Evolutionary conservation across 2,888 invertebrate genomes (phyloP).

Genomic region (Drosophila koepferae): DNA sequence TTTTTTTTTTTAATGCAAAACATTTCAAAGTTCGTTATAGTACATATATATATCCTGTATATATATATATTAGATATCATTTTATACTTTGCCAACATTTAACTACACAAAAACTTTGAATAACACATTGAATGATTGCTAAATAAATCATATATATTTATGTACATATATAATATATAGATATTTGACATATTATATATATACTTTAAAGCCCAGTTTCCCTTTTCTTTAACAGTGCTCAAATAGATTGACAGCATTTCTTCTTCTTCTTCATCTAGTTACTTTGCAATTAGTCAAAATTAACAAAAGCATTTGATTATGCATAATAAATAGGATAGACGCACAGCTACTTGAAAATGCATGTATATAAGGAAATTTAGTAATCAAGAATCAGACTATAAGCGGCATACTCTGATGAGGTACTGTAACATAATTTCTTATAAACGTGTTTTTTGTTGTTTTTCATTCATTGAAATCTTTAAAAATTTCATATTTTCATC

Average conservation of each 20-base stretch:
- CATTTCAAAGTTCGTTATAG: not conserved
- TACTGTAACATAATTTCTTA: too few relatives aligned
- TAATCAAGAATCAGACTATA: not conserved
- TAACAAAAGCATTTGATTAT: slow-evolving; percentile 28
- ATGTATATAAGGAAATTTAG: not conserved
- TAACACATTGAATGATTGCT: slow-evolving; percentile 29
- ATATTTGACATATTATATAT: not conserved
- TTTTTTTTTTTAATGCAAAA: not conserved
- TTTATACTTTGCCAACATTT: slow-evolving; percentile 41
- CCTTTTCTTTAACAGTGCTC: not conserved
- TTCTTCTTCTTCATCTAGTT: slow-evolving; percentile 1
- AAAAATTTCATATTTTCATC: too few relatives aligned
- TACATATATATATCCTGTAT: slow-evolving; percentile 7
- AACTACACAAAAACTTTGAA: slow-evolving; percentile 44
- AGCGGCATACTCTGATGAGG: not conserved
- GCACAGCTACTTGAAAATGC: not conserved
- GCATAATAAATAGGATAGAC: not conserved
- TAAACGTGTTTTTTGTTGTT: too few relatives aligned
- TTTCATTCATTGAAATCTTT: too few relatives aligned
- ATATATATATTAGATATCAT: slow-evolving; percentile 6
- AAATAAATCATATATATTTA: slow-evolving; percentile 20
- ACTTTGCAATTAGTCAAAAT: not conserved
- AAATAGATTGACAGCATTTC: slow-evolving; percentile 1
- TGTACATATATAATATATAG: not conserved
- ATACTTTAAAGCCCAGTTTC: not conserved